These are phyloP conservation scores for Okamejei kenojei DNA, from an alignment of 2,797 vertebrate species.

Conservation along the genomic window DNA sequence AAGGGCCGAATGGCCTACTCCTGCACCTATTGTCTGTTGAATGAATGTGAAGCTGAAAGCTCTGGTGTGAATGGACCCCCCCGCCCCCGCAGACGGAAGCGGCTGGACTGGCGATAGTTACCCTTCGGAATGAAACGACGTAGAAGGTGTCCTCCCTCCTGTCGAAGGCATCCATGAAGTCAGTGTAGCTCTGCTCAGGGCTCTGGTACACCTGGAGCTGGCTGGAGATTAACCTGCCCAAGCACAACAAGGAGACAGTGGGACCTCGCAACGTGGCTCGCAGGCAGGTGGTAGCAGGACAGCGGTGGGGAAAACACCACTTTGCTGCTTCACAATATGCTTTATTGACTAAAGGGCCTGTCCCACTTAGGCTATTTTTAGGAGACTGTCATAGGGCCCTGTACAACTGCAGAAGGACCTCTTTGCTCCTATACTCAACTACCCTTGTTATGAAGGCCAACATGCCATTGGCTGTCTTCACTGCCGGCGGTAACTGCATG, in stretches of 20 bases:
- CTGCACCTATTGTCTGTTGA: too few species aligned
- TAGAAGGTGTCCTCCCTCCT: slow-evolving; percentile 84
- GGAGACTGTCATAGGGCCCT: too few species aligned
- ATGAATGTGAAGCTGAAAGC: background rate
- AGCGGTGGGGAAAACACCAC: background rate
- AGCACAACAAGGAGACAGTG: background rate
- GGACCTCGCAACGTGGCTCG: too few species aligned
- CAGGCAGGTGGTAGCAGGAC: background rate
- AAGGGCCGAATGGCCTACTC: too few species aligned
- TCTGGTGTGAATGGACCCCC: background rate
- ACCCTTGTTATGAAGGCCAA: too few species aligned
- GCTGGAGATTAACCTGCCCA: background rate
- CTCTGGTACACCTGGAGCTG: slow-evolving; percentile 71
- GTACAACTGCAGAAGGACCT: too few species aligned
- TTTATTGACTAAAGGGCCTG: too few species aligned
- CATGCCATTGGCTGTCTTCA: too few species aligned
- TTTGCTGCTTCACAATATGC: too few species aligned
- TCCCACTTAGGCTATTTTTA: too few species aligned
- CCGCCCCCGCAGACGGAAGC: background rate
- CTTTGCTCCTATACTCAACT: too few species aligned
- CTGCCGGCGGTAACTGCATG: too few species aligned
- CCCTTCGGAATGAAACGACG: slow-evolving; percentile 82
- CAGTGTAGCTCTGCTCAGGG: slow-evolving; percentile 70
- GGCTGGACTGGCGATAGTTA: slow-evolving; percentile 46
- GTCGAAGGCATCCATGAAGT: slow-evolving; percentile 82